A percentile compares a stretch with the other conserved stretches of the same genome.
Conservation (phyloP, 2,113 vertebrate genomes). For the Xerus inauris region DNA sequence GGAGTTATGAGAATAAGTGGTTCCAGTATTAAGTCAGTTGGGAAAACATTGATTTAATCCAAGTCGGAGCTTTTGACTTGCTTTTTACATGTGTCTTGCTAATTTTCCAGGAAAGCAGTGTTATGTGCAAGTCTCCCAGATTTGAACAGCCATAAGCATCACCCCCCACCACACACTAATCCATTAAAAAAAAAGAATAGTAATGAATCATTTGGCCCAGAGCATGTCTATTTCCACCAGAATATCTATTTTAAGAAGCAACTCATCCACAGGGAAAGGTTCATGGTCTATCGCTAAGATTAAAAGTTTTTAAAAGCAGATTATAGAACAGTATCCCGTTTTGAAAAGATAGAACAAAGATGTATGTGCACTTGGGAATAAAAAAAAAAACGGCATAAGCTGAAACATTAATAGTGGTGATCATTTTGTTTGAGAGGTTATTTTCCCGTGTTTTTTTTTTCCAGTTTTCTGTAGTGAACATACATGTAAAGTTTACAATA, state of each 20-base stretch:
- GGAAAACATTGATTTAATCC: constrained; percentile 13
- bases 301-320: background rate
- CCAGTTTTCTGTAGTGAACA: background rate
- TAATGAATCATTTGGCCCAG: background rate
- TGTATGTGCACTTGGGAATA: background rate
- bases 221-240: background rate
- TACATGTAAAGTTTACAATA: background rate
- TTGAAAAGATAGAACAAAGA: constrained; percentile 52
- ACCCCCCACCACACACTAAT: background rate
- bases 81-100: background rate
- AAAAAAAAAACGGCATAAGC: background rate
- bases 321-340: background rate
- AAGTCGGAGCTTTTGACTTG: background rate
- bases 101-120: constrained; percentile 31
- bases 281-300: constrained; percentile 24
- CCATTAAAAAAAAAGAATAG: background rate
- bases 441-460: background rate
- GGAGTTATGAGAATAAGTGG: background rate
- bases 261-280: constrained; percentile 15
- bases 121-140: background rate
- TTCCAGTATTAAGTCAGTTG: background rate
- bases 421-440: background rate
- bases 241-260: constrained; percentile 55
- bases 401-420: background rate
- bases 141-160: background rate